These are phyloP conservation scores for Valencia hispanica DNA, from an alignment of 2,797 vertebrate species.

Conservation along the genomic window DNA sequence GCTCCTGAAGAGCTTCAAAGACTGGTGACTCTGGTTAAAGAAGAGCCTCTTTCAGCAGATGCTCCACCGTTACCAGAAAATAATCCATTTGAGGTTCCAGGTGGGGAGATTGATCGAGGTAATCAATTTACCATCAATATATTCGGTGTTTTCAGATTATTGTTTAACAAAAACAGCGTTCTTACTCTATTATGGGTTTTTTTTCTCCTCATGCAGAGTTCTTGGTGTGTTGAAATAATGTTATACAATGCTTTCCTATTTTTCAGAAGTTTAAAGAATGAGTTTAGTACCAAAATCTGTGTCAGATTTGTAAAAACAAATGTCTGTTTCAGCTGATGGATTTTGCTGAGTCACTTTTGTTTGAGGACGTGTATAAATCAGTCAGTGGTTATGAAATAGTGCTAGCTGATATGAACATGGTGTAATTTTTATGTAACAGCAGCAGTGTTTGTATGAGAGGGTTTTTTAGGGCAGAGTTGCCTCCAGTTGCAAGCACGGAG, in stretches of 20 bases:
- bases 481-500: slow-evolving; percentile 19
- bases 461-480: not conserved
- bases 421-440: slow-evolving; percentile 11
- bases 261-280: not conserved
- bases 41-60: slow-evolving; percentile 70
- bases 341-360: slow-evolving; percentile 27
- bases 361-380: slow-evolving; percentile 13
- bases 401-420: slow-evolving; percentile 17
- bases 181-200: no score
- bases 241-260: not conserved
- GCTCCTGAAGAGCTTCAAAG: slow-evolving; percentile 71
- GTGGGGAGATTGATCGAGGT: slow-evolving; percentile 57
- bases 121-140: slow-evolving; percentile 10
- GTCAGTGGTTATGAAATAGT: slow-evolving; percentile 25
- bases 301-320: not conserved
- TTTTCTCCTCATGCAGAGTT: not conserved
- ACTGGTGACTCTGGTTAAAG: slow-evolving; percentile 73
- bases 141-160: not conserved
- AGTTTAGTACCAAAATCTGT: not conserved
- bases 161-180: not conserved
- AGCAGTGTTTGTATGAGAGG: slow-evolving; percentile 22
- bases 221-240: not conserved
- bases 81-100: slow-evolving; percentile 29
- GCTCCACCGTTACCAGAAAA: slow-evolving; percentile 68
- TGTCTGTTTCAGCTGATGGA: not conserved